A percentile compares a stretch with the other conserved stretches of the same genome.
Evolutionary conservation across 1,140 invertebrate genomes (phyloP).

Genomic region (Oncopeltus fasciatus): DNA sequence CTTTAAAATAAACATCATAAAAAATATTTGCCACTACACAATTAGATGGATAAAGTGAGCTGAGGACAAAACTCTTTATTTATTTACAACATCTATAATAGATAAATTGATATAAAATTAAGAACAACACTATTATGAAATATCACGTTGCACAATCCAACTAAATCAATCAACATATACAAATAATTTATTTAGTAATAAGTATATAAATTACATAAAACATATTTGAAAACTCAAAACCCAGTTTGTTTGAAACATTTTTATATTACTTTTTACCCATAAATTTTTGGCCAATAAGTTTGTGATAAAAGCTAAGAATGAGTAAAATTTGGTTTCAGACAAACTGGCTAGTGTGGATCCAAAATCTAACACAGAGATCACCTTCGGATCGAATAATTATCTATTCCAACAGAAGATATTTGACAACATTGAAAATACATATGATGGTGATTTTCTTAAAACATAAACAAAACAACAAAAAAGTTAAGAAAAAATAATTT

Average conservation of each 20-base stretch:
- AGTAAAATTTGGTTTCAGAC: neutral
- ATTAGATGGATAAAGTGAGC: slow-evolving; percentile 1
- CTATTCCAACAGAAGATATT: neutral
- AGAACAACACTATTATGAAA: slow-evolving; percentile 2
- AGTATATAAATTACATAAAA: slow-evolving; percentile 9
- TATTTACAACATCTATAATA: slow-evolving; percentile 7
- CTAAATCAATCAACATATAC: slow-evolving; percentile 7
- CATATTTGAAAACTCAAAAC: neutral
- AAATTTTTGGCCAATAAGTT: neutral
- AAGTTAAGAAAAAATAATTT: no score
- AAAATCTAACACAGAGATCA: neutral
- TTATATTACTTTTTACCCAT: neutral
- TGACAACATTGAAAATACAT: neutral
- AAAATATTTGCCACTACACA: neutral
- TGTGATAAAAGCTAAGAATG: neutral
- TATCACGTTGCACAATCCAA: slow-evolving; percentile 6
- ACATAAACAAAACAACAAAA: neutral
- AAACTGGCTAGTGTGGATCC: neutral
- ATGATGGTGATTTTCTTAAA: neutral
- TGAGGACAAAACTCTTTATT: neutral
- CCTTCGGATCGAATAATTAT: neutral
- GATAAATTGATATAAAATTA: slow-evolving; percentile 1
- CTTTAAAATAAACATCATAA: slow-evolving; percentile 5
- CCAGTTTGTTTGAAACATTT: neutral
- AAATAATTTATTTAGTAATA: slow-evolving; percentile 9